Percentiles rank a stretch among this genome's conserved stretches.
phyloP scores from a whole-genome alignment of 2,113 vertebrate genomes.

The Callocephalon fimbriatum region DNA sequence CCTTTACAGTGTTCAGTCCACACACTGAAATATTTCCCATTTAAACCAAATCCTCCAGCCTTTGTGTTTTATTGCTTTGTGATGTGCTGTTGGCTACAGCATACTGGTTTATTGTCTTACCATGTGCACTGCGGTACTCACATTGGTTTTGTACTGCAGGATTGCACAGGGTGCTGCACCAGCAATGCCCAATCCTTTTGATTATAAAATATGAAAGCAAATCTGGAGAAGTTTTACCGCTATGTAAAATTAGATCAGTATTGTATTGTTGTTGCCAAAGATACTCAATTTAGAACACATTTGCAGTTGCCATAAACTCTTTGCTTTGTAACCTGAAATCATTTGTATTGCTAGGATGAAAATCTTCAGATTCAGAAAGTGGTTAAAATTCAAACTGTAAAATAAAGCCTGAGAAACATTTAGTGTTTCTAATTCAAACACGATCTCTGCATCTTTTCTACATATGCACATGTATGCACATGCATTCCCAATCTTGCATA shows the following conservation, averaged over 20 bases:
- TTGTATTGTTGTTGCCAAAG: not conserved
- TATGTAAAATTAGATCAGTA: not conserved
- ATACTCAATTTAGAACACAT: not conserved
- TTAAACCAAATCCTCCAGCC: not conserved
- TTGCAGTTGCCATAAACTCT: not conserved
- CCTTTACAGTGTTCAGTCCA: not conserved
- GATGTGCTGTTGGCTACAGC: not conserved
- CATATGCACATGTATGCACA: constrained; percentile 39
- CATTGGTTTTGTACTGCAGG: not conserved
- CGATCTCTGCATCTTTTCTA: not conserved
- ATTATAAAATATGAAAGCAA: not conserved
- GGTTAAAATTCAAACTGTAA: not conserved
- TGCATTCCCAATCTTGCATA: not conserved
- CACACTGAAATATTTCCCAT: not conserved
- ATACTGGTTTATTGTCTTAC: constrained; percentile 1
- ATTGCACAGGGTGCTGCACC: not conserved
- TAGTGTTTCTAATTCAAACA: constrained; percentile 1
- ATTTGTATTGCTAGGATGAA: not conserved
- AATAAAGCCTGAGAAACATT: constrained; percentile 14
- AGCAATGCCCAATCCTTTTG: not conserved
- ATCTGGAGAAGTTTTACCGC: not conserved
- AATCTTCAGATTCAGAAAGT: not conserved
- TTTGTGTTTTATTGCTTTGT: constrained; percentile 1
- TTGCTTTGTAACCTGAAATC: constrained; percentile 4
- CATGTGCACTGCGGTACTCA: not conserved